Percentiles rank a stretch among this genome's conserved stretches.
These are phyloP conservation scores for Parotocinclus haroldoi DNA, from an alignment of 2,797 vertebrate genomes.

Conservation along the genomic window DNA sequence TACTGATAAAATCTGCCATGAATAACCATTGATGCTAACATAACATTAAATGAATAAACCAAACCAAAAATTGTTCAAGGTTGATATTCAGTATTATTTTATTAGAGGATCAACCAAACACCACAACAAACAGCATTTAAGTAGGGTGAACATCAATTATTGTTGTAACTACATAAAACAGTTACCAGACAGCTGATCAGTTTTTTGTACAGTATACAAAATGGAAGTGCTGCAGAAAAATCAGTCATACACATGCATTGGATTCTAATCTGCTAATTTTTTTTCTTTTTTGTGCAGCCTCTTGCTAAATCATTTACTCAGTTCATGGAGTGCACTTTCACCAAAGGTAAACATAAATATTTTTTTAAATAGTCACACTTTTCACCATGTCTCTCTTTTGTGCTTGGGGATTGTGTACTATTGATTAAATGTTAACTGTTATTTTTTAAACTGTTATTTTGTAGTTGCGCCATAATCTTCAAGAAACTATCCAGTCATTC, in stretches of 20 bases:
- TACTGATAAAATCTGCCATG: too few species aligned
- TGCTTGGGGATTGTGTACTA: not conserved
- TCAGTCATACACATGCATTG: not conserved
- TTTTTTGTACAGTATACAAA: too few species aligned
- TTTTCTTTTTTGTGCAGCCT: conserved; percentile 65
- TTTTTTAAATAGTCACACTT: not conserved
- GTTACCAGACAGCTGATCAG: too few species aligned
- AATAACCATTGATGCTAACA: too few species aligned
- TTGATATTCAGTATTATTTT: too few species aligned
- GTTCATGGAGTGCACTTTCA: conserved; percentile 78
- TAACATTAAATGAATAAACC: too few species aligned
- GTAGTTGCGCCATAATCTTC: conserved; percentile 80
- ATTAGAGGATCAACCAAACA: too few species aligned
- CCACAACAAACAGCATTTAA: too few species aligned
- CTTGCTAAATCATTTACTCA: conserved; percentile 82
- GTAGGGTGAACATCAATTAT: too few species aligned
- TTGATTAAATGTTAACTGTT: not conserved
- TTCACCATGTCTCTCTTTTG: not conserved
- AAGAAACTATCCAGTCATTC: conserved; percentile 88
- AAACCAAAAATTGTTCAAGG: too few species aligned
- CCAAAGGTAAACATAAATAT: conserved; percentile 73
- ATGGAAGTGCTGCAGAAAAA: too few species aligned
- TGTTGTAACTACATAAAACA: too few species aligned
- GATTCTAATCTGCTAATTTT: not conserved
- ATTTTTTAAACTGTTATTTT: not conserved